These are phyloP conservation scores for Phrynosoma blainvillii DNA, from an alignment of 2,113 vertebrate species.

Conservation along the genomic window DNA sequence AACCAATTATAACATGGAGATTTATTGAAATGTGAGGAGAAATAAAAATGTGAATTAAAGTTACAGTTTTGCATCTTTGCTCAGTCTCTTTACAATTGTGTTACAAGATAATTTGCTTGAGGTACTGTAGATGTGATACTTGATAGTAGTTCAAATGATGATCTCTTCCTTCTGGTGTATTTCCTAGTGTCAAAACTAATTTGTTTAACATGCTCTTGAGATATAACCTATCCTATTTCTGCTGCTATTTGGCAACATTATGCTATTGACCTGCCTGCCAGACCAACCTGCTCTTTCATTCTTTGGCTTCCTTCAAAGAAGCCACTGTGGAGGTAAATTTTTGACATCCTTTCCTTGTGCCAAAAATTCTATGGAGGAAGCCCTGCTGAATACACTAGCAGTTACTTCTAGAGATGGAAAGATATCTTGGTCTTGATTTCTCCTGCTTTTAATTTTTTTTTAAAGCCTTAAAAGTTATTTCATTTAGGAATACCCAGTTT, in stretches of 20 bases:
- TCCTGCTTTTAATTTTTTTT: too few relatives aligned
- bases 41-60: neutral
- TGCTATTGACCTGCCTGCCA: neutral
- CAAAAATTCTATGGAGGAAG: too few relatives aligned
- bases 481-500: too few relatives aligned
- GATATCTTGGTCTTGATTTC: too few relatives aligned
- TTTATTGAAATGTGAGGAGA: neutral
- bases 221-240: neutral
- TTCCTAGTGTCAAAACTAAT: neutral
- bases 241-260: neutral
- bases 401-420: too few relatives aligned
- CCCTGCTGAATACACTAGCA: too few relatives aligned
- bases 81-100: neutral
- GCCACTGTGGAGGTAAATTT: neutral
- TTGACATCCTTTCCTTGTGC: neutral
- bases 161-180: neutral
- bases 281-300: neutral
- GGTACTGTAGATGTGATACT: neutral
- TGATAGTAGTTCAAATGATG: neutral
- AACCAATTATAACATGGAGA: slow-evolving; percentile 29
- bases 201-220: neutral
- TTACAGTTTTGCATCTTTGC: neutral
- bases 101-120: slow-evolving; percentile 1
- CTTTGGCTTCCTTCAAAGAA: neutral
- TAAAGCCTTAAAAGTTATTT: too few relatives aligned